A percentile compares a stretch with the other conserved stretches of the same genome.
These are phyloP conservation scores for Nezara viridula DNA, from an alignment of 2,888 invertebrate genomes.

Conservation along the genomic window DNA sequence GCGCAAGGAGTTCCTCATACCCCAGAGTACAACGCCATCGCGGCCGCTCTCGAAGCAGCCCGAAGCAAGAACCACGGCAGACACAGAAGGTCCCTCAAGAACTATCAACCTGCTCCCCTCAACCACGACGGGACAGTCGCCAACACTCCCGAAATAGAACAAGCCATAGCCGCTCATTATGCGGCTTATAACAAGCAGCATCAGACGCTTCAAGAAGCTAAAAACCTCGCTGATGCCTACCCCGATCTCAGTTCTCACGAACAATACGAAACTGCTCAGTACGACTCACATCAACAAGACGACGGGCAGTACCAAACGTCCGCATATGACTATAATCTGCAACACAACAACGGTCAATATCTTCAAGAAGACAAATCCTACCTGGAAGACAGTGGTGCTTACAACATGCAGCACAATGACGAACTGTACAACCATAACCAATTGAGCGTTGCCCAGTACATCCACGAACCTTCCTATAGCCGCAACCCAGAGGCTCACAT, in stretches of 20 bases:
- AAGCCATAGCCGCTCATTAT: slow-evolving; percentile 58
- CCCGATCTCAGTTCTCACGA: slow-evolving; percentile 8
- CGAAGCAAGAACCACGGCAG: background rate
- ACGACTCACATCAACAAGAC: background rate
- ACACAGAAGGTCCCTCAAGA: background rate
- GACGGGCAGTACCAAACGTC: background rate
- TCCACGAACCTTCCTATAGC: background rate
- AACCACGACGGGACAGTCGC: slow-evolving; percentile 62
- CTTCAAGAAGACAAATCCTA: slow-evolving; percentile 2
- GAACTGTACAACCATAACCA: background rate
- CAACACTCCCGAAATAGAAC: slow-evolving; percentile 59
- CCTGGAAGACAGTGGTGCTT: background rate
- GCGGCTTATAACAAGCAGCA: slow-evolving; percentile 46
- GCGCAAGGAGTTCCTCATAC: background rate
- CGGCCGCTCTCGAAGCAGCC: background rate
- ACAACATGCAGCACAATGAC: background rate
- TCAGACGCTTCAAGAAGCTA: slow-evolving; percentile 13
- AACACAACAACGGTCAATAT: background rate
- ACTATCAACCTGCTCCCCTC: slow-evolving; percentile 53
- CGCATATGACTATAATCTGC: background rate
- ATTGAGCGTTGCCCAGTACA: background rate
- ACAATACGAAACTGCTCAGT: background rate
- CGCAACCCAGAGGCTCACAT: background rate
- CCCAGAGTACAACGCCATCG: background rate
- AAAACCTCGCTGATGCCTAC: background rate